A percentile compares a stretch with the other conserved stretches of the same genome.
Conservation (phyloP, 2,888 invertebrate species). For the Eutolmus rufibarbis region DNA sequence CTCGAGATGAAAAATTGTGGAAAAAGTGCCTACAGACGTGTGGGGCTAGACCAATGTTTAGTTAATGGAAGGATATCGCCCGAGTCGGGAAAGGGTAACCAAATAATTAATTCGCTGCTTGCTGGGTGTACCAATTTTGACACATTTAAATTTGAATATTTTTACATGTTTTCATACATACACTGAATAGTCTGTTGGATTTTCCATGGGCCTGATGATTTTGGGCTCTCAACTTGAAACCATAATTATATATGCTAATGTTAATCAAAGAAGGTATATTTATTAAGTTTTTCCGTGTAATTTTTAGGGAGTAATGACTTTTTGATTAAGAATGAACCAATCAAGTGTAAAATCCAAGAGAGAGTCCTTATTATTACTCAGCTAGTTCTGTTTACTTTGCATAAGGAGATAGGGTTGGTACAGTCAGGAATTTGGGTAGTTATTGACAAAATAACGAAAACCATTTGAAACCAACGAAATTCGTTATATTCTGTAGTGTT, state of each 20-base stretch:
- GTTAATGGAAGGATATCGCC: neutral
- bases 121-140: neutral
- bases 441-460: too few species aligned
- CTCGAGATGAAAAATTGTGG: neutral
- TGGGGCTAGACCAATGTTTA: neutral
- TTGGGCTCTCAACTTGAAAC: neutral
- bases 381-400: too few species aligned
- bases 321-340: too few species aligned
- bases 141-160: slow-evolving; percentile 4
- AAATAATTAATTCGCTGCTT: neutral
- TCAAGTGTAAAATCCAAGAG: too few species aligned
- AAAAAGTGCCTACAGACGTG: neutral
- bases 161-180: neutral
- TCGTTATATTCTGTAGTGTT: too few species aligned
- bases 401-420: too few species aligned
- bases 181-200: neutral
- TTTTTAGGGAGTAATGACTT: too few species aligned
- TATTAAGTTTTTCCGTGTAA: neutral
- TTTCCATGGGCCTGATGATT: neutral
- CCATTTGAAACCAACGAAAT: too few species aligned
- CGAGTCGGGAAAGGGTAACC: neutral
- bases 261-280: neutral
- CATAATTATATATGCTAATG: too few species aligned
- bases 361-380: too few species aligned
- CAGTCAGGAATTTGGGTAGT: too few species aligned